A percentile compares a stretch with the other conserved stretches of the same genome.
Conservation (phyloP, 2,888 invertebrate genomes). For the Xylota sylvarum region DNA sequence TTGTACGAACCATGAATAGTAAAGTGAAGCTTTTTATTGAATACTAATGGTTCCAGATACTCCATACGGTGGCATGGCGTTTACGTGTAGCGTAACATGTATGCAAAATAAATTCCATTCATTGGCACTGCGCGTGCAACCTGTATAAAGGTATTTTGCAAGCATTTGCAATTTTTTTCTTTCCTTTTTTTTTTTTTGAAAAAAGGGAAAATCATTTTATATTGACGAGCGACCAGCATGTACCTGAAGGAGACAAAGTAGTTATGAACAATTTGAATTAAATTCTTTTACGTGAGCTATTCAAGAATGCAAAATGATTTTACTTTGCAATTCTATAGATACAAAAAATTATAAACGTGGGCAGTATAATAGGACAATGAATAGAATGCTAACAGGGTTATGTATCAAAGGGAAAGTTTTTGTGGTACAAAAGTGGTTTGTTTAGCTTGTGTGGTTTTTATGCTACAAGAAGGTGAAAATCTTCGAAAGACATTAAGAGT, state of each 20-base stretch:
- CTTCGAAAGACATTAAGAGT: too few relatives aligned
- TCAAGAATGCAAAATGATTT: constrained; percentile 36
- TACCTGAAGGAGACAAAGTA: background rate
- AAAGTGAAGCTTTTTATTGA: constrained; percentile 43
- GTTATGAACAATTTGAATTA: constrained; percentile 31
- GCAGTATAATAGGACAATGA: background rate
- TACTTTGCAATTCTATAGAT: background rate
- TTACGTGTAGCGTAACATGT: background rate
- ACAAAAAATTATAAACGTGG: background rate
- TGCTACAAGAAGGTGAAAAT: too few relatives aligned
- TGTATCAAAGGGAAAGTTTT: constrained; percentile 33
- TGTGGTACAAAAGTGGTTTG: background rate
- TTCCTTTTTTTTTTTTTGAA: background rate
- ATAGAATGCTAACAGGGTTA: constrained; percentile 27
- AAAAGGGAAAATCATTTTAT: background rate
- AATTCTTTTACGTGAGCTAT: constrained; percentile 31
- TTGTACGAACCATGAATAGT: constrained; percentile 42
- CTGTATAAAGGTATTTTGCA: background rate
- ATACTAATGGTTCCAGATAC: constrained; percentile 34
- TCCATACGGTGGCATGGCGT: background rate
- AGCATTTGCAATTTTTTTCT: background rate
- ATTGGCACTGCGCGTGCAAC: constrained; percentile 1
- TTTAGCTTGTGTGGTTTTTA: background rate
- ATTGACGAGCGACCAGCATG: background rate
- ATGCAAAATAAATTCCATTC: constrained; percentile 49